phyloP scores from a whole-genome alignment of 2,888 invertebrate species.

The Leptinotarsa juncta region DNA sequence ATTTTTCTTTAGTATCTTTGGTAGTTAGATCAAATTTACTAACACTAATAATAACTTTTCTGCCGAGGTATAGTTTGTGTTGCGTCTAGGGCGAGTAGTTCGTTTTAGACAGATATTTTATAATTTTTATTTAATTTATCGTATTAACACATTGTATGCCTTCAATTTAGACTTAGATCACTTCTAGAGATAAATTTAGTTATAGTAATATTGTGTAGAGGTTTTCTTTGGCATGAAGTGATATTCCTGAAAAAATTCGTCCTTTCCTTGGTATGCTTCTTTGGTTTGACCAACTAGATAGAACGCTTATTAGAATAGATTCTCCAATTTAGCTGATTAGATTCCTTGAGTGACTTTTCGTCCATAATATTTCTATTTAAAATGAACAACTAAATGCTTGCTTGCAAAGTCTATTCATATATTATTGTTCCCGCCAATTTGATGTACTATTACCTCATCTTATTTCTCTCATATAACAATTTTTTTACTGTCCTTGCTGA shows the following conservation, averaged over 20 bases:
- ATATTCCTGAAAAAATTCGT: conserved; percentile 30
- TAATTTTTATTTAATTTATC: conserved; percentile 22
- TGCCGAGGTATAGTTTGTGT: conserved; percentile 66
- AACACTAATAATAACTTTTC: conserved; percentile 38
- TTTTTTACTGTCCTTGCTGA: not conserved
- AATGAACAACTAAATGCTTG: not conserved
- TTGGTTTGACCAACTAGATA: conserved; percentile 39
- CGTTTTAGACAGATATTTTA: conserved; percentile 45
- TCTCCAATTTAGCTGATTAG: not conserved
- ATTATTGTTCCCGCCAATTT: not conserved
- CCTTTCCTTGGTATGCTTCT: conserved; percentile 53
- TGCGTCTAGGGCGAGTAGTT: conserved; percentile 57
- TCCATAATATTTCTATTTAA: no score
- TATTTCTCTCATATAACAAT: not conserved
- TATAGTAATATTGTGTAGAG: conserved; percentile 53
- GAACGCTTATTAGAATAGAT: conserved; percentile 24
- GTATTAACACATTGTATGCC: conserved; percentile 46
- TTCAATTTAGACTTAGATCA: conserved; percentile 50
- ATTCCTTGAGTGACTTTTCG: not conserved
- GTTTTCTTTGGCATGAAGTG: conserved; percentile 43
- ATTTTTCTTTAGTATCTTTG: conserved; percentile 14
- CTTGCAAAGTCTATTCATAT: not conserved
- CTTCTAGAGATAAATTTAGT: conserved; percentile 41
- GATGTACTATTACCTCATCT: not conserved
- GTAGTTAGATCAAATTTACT: conserved; percentile 37